These are phyloP conservation scores for Allacma fusca DNA, from an alignment of 2,888 invertebrate genomes.

Conservation along the genomic window DNA sequence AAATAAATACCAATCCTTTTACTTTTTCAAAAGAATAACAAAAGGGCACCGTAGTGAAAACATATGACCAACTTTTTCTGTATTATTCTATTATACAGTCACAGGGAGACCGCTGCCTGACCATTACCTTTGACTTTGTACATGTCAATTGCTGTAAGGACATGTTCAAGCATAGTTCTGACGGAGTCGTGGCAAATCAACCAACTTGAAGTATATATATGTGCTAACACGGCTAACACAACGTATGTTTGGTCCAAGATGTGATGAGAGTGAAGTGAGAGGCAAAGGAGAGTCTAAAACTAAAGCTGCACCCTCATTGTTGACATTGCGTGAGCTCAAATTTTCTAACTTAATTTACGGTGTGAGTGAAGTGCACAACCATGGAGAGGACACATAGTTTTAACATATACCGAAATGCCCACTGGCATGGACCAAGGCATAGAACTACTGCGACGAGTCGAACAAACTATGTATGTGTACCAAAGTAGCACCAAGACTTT, in stretches of 20 bases:
- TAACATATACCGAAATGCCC: slow-evolving; percentile 9
- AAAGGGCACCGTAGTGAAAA: background rate
- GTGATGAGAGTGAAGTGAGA: slow-evolving; percentile 14
- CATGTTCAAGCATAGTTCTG: background rate
- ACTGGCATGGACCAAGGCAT: slow-evolving; percentile 2
- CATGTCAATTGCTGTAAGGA: background rate
- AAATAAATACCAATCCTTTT: slow-evolving; percentile 29
- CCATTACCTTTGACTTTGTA: slow-evolving; percentile 19
- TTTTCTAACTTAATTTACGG: slow-evolving; percentile 58
- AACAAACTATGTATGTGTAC: background rate
- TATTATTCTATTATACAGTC: slow-evolving; percentile 1
- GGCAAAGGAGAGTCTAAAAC: slow-evolving; percentile 23
- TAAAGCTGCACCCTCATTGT: slow-evolving; percentile 60
- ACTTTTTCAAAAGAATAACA: slow-evolving; percentile 26
- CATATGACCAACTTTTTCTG: slow-evolving; percentile 3
- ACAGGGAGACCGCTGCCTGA: slow-evolving; percentile 8
- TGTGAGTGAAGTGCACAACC: slow-evolving; percentile 13
- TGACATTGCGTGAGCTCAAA: slow-evolving; percentile 56
- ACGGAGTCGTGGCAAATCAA: background rate
- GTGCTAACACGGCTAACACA: background rate
- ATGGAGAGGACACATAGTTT: slow-evolving; percentile 17
- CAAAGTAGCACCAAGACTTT: background rate
- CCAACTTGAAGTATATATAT: background rate
- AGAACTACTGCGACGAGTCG: background rate
- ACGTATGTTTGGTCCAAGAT: background rate